These are phyloP conservation scores for Pongo pygmaeus DNA, from an alignment of 2,113 vertebrate species.

Conservation along the genomic window DNA sequence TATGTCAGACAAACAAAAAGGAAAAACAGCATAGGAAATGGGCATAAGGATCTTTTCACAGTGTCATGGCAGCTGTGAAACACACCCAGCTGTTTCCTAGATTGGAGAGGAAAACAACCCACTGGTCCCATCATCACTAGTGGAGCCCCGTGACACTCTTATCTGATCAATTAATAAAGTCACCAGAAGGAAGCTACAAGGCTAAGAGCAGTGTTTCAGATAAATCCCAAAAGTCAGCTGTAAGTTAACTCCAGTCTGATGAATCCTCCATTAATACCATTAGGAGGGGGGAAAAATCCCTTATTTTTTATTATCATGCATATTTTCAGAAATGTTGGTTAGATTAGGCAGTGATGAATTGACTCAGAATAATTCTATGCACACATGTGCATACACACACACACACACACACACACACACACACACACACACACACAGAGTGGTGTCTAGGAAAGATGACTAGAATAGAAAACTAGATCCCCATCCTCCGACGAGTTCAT, in stretches of 20 bases:
- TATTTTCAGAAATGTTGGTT: slow-evolving; percentile 50
- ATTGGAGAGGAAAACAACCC: not conserved
- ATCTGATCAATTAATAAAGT: not conserved
- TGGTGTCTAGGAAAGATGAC: not conserved
- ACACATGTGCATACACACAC: not conserved
- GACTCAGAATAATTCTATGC: not conserved
- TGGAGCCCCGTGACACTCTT: not conserved
- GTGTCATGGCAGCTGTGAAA: not conserved
- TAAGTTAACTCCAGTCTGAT: not conserved
- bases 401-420: not conserved
- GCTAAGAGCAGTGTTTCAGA: not conserved
- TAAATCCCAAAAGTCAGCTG: not conserved
- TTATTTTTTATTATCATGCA: not conserved
- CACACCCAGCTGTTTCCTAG: not conserved
- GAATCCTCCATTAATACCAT: not conserved
- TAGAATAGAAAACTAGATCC: not conserved
- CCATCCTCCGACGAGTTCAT: not conserved
- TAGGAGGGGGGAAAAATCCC: not conserved
- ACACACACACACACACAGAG: not conserved
- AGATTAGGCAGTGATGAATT: not conserved
- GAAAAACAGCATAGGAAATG: not conserved
- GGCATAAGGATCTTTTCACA: not conserved
- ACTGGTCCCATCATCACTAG: not conserved
- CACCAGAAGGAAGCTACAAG: not conserved
- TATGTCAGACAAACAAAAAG: not conserved